Conservation (phyloP, 2,113 vertebrate genomes). For the Illadopsis cleaveri region DNA sequence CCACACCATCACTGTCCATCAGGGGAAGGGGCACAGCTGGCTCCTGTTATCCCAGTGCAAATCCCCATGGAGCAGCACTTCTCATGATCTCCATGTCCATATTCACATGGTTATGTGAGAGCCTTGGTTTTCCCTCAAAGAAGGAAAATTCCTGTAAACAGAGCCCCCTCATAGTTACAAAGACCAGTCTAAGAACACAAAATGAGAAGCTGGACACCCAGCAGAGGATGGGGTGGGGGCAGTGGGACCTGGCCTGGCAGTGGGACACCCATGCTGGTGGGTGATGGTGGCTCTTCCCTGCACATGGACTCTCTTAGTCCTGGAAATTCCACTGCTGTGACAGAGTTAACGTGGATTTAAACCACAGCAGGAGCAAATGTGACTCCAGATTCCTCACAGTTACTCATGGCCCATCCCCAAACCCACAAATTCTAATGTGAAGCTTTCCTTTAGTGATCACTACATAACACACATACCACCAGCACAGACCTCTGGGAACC, state of each 20-base stretch:
- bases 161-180: not conserved
- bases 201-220: not conserved
- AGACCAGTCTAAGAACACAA: not conserved
- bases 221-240: not conserved
- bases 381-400: not conserved
- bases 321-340: not conserved
- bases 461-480: not conserved
- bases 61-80: not conserved
- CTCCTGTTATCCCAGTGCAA: not conserved
- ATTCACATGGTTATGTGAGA: not conserved
- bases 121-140: accelerated
- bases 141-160: not conserved
- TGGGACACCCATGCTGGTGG: not conserved
- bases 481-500: not conserved
- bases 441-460: not conserved
- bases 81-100: not conserved
- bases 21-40: not conserved
- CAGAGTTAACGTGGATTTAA: not conserved
- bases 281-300: not conserved
- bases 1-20: not conserved
- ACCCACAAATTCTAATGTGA: not conserved
- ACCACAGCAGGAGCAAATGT: not conserved
- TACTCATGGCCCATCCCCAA: not conserved
- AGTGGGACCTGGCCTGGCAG: not conserved
- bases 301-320: not conserved